A percentile compares a stretch with the other conserved stretches of the same genome.
Evolutionary conservation across 2,888 invertebrate genomes (phyloP).

Genomic region (Copidosoma aretas): DNA sequence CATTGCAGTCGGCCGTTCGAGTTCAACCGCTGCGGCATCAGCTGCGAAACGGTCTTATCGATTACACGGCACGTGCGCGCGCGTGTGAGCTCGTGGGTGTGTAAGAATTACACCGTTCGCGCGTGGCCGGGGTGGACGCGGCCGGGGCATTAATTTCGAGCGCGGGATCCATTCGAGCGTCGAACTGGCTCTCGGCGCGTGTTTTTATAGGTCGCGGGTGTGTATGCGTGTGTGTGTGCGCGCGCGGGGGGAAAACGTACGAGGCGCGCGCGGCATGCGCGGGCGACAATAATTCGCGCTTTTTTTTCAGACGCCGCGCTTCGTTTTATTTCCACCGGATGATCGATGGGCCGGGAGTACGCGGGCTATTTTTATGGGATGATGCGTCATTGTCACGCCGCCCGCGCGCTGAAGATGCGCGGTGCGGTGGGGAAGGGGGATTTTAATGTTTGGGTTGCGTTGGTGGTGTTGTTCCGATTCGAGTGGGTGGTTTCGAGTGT

Average conservation of each 20-base stretch:
- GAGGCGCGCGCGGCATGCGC: no score
- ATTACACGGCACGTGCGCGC: background rate
- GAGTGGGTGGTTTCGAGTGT: background rate
- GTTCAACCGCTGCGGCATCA: background rate
- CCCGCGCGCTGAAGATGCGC: background rate
- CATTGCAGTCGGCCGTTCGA: background rate
- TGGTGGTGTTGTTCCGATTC: background rate
- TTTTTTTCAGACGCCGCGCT: background rate
- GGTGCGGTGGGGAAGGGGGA: background rate
- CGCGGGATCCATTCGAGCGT: background rate
- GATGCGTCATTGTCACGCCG: conserved; percentile 1
- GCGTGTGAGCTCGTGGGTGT: background rate
- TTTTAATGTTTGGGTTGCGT: background rate
- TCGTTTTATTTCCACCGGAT: background rate
- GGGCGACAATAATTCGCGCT: background rate
- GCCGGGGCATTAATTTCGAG: background rate
- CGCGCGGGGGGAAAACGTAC: no score
- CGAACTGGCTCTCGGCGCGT: no score
- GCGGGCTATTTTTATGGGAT: conserved; percentile 7
- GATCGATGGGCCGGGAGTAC: background rate
- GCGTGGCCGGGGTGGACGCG: background rate
- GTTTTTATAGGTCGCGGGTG: no score
- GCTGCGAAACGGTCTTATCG: background rate
- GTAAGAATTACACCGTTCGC: background rate
- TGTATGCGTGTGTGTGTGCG: no score